These are phyloP conservation scores for Sinotaia quadrata DNA, from an alignment of 2,888 invertebrate species.

Conservation along the genomic window DNA sequence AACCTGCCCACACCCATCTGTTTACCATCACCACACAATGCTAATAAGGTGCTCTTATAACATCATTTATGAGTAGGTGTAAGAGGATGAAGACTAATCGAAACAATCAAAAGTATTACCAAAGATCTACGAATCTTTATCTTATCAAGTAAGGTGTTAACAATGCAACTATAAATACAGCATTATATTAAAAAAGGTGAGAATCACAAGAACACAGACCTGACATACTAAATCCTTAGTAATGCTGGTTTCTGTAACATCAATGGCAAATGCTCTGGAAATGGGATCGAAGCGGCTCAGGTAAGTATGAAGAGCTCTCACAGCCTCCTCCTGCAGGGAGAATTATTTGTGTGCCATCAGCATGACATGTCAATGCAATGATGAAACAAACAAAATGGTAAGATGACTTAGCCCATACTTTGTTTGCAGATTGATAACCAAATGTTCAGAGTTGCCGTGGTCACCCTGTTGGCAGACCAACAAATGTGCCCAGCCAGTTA, in stretches of 20 bases:
- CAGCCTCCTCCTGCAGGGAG: slow-evolving; percentile 48
- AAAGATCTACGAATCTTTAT: too few species aligned
- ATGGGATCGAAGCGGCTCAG: slow-evolving; percentile 52
- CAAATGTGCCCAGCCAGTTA: too few species aligned
- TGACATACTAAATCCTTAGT: not conserved
- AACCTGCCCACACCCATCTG: too few species aligned
- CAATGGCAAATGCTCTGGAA: slow-evolving; percentile 55
- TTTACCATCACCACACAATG: too few species aligned
- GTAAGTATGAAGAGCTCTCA: slow-evolving; percentile 48
- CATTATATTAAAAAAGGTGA: not conserved
- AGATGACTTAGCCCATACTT: not conserved
- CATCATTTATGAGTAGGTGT: too few species aligned
- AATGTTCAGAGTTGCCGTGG: not conserved
- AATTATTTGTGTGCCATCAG: too few species aligned
- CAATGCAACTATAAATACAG: too few species aligned
- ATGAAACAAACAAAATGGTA: not conserved
- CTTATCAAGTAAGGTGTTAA: too few species aligned
- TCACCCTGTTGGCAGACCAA: too few species aligned
- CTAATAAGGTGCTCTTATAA: too few species aligned
- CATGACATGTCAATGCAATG: not conserved
- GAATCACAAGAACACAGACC: not conserved
- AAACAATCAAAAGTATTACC: too few species aligned
- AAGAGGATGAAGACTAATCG: too few species aligned
- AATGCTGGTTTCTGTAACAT: slow-evolving; percentile 47
- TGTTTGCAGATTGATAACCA: not conserved